Base-by-base conservation (phyloP, 2,797 vertebrate genomes). In the Microhierax caerulescens region DNA sequence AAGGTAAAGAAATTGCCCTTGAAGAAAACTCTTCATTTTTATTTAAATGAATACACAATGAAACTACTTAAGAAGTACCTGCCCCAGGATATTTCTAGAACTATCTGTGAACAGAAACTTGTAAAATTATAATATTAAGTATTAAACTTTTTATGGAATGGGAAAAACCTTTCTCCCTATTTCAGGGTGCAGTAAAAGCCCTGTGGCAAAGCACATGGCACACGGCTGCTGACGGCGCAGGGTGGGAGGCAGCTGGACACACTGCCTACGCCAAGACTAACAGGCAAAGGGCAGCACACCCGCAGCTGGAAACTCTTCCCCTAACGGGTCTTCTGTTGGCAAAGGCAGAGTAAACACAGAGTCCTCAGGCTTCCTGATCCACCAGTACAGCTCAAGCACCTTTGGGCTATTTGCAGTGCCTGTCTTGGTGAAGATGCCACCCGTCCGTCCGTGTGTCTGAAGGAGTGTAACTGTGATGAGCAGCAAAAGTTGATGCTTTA, bases 31-130 rank as follows among this genome's bases (percentile, higher is more conserved):
- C 72, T 80, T 96, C 68, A 80, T 69, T 95, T 95, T 94, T 95
- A 83, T 89, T 96, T 96, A 93, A 96, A 93, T 87, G 64, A 93
- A 94, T 92, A 78, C 50, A 75, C 94, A 94, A 96, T 89, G 84
- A 94, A 96, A 68, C 84, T 89, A 77, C 69, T 92, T 93, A 87
- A 85, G 84, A 72, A 84, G 63, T 74, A 92, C 67, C 89, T 86
- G 50, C 78, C 72, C 23, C 37, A 18, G 45, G 89, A 68, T 70
- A 95, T 94, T 91, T 95, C 94, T 92, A 95, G 88, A 85, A 85
- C 16, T 80, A 68, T 72, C 84, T 72, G 56, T 77, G 88, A 95
- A 87, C 53, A 93, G 77, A 91, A 93, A 79, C 24, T 37, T 59
- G 61, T 91, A 91, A 92, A 95, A 83, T 87, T 83, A 93, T 94